phyloP scores from a whole-genome alignment of 2,888 invertebrate species.

The Hecatera dysodea region DNA sequence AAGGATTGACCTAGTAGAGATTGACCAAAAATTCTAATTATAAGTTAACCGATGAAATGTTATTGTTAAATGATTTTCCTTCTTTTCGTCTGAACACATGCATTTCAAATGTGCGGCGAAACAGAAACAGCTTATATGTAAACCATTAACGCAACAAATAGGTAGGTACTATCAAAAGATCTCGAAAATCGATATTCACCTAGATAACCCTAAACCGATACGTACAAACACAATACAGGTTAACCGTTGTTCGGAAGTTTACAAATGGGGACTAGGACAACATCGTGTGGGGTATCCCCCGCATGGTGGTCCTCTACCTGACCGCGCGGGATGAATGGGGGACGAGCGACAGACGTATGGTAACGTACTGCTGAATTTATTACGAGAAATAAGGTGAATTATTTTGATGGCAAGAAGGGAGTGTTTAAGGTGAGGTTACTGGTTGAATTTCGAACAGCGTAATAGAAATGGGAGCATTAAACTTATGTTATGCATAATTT shows the following conservation, averaged over 20 bases:
- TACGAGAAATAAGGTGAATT: constrained; percentile 31
- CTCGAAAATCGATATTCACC: constrained; percentile 38
- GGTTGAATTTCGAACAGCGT: background rate
- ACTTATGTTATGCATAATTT: background rate
- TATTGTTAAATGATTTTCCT: background rate
- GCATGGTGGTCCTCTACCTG: constrained; percentile 58
- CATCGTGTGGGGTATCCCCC: constrained; percentile 54
- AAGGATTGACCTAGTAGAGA: constrained; percentile 26
- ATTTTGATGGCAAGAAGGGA: constrained; percentile 6
- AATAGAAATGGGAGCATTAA: background rate
- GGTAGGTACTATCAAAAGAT: constrained; percentile 30
- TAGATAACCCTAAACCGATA: constrained; percentile 55
- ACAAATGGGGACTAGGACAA: constrained; percentile 47
- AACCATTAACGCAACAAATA: background rate
- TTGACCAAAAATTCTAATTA: background rate
- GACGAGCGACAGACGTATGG: constrained; percentile 41
- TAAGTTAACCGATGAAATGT: constrained; percentile 1
- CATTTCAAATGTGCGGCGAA: background rate
- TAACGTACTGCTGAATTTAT: constrained; percentile 43
- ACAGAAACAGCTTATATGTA: background rate
- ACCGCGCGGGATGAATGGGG: constrained; percentile 45
- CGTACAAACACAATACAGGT: constrained; percentile 50
- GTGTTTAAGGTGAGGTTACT: background rate
- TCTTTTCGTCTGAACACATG: background rate
- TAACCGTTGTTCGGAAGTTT: constrained; percentile 53